Base-by-base conservation (phyloP, 2,888 invertebrate species). In the Toxonevra muliebris region DNA sequence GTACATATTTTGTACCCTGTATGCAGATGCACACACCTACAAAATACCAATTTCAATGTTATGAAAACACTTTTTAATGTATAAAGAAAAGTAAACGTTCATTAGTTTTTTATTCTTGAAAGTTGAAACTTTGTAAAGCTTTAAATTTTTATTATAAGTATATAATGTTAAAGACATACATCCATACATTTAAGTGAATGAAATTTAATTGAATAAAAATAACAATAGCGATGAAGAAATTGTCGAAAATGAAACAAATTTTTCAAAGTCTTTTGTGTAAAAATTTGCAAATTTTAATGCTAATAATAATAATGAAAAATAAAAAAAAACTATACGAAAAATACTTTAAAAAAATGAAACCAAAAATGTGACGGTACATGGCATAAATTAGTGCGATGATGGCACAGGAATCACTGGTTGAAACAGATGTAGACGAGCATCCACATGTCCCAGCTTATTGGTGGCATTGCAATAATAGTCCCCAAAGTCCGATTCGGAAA, bases 391-490 rank as follows among this genome's bases (percentile, higher is more conserved):
- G 52, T 50, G 19, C 3, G 65, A 52, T 9, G 65, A 58, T 60
- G 82, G 80, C 69, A 83, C 82, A 60, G 82, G 82, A 69, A 83
- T 82, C 65, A 82, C 77, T 64, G 79, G 74, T 77, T 81, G 79
- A 73, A 81, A 85, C 66, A 85, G 76, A 76, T 84, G 78, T 66
- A 85, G 75, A 61, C 81, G 80, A 48, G 83, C 82, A 69, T 84
- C 83, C 69, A 79, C 78, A 45, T 83, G 79, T 15, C 86, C 85
- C 71, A 85, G 70, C 74, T 84, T 85, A 63, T 85, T 85, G 59
- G 82, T 82, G 61, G 85, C 86, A 70, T 84, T 83, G 74, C 85
- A 85, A 43, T 77, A 82, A 62, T 83, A 85, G 68, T 85, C 83
- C 0, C 85, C 85, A 66, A 80, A 83, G 74, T 86, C 82, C 54